A percentile compares a stretch with the other conserved stretches of the same genome.
Conservation (phyloP, 1,140 invertebrate species). For the Gonatopus flavifemur region DNA sequence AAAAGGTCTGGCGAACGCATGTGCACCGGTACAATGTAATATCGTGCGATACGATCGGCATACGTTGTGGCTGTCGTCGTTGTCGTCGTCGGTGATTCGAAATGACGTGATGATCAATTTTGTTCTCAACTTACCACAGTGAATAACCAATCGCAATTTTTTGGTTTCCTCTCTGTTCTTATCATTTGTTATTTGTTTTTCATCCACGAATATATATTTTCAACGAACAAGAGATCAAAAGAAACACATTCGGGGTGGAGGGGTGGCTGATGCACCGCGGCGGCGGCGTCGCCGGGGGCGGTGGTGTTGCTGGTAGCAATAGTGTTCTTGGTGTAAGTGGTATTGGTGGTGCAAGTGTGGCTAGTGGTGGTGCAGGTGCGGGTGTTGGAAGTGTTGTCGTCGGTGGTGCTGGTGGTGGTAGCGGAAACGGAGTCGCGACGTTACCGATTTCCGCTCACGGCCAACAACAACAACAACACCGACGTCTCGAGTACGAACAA, state of each 20-base stretch:
- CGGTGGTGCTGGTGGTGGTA: neutral
- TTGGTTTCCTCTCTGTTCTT: too few species aligned
- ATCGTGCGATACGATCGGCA: too few species aligned
- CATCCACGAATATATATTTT: too few species aligned
- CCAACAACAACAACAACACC: slow-evolving; percentile 44
- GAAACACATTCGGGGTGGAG: slow-evolving; percentile 50
- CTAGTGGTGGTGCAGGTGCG: slow-evolving; percentile 16
- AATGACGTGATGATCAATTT: too few species aligned
- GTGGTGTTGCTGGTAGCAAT: slow-evolving; percentile 36
- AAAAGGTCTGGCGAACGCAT: too few species aligned
- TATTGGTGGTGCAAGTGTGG: slow-evolving; percentile 23
- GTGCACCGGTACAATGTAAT: too few species aligned
- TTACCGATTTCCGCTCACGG: slow-evolving; percentile 64
- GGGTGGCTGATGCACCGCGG: slow-evolving; percentile 61
- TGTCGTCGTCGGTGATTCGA: too few species aligned
- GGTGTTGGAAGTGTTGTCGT: slow-evolving; percentile 38
- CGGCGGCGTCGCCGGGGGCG: slow-evolving; percentile 48
- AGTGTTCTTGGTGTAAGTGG: slow-evolving; percentile 36
- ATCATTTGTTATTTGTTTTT: too few species aligned
- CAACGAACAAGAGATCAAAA: too few species aligned
- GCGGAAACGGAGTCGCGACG: slow-evolving; percentile 12
- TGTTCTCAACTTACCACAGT: too few species aligned
- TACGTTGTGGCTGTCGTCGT: too few species aligned
- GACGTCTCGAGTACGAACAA: slow-evolving; percentile 33
- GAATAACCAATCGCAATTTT: too few species aligned